Percentiles rank a stretch among this genome's conserved stretches.
Evolutionary conservation across 2,113 vertebrate species (phyloP).

Genomic region (Murina feae): DNA sequence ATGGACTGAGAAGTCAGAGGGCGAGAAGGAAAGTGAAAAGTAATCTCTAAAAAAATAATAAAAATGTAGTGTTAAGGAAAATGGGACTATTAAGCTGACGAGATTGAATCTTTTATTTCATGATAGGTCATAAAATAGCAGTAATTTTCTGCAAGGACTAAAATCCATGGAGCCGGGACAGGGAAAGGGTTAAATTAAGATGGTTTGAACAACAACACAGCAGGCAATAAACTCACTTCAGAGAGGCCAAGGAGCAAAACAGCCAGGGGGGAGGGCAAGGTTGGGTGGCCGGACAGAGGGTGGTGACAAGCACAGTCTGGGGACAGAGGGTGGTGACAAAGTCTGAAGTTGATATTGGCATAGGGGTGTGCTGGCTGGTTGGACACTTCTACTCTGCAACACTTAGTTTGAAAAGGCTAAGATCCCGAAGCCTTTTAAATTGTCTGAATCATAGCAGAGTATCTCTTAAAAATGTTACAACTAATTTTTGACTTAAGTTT

Average conservation of each 20-base stretch:
- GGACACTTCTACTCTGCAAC: background rate
- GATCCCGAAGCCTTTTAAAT: background rate
- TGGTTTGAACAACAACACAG: background rate
- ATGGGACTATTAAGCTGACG: background rate
- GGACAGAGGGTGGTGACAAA: background rate
- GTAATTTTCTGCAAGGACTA: background rate
- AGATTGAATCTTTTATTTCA: background rate
- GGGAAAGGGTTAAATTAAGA: background rate
- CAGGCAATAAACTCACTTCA: background rate
- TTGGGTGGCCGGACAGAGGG: background rate
- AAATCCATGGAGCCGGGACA: background rate
- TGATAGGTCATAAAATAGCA: background rate
- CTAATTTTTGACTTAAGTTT: background rate
- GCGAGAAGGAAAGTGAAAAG: background rate
- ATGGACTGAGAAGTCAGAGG: background rate
- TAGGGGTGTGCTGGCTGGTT: background rate
- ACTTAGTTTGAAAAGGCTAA: background rate
- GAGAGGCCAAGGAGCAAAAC: background rate
- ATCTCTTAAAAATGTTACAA: background rate
- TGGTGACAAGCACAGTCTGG: background rate
- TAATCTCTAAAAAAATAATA: background rate
- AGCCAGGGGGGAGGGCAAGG: background rate
- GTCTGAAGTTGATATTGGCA: slow-evolving; percentile 1
- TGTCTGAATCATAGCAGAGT: background rate
- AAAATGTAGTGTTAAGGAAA: background rate